Conservation (phyloP, 1,140 invertebrate genomes). For the Galleria mellonella region DNA sequence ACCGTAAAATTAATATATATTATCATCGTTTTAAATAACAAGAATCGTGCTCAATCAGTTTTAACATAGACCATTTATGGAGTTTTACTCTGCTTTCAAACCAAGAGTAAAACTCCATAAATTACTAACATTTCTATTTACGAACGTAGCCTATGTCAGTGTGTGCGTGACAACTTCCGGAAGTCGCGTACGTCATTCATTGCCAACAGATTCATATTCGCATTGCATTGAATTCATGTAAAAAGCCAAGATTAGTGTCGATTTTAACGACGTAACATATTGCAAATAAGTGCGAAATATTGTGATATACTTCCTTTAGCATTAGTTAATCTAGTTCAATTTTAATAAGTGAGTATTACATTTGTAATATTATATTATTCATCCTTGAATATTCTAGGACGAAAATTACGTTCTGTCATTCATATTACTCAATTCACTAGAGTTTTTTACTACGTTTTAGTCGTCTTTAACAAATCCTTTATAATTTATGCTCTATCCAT, state of each 20-base stretch:
- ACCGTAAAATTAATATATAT: too few species aligned
- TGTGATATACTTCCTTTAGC: conserved; percentile 63
- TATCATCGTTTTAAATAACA: too few species aligned
- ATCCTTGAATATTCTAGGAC: conserved; percentile 43
- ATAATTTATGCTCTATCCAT: not conserved
- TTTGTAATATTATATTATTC: conserved; percentile 28
- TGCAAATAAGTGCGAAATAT: conserved; percentile 52
- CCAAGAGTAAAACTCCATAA: too few species aligned
- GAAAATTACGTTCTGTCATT: conserved; percentile 63
- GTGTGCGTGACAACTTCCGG: too few species aligned
- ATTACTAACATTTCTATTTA: too few species aligned
- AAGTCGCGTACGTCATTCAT: conserved; percentile 68
- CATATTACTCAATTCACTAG: conserved; percentile 62
- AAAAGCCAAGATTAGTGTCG: conserved; percentile 33
- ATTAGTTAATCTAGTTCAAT: conserved; percentile 66
- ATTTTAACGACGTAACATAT: conserved; percentile 59
- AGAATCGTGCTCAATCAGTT: too few species aligned
- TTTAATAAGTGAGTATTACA: conserved; percentile 63
- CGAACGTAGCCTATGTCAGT: too few species aligned
- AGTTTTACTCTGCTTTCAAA: too few species aligned
- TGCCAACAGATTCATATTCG: conserved; percentile 66
- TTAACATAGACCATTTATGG: too few species aligned
- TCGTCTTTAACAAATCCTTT: conserved; percentile 14
- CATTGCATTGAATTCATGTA: conserved; percentile 16
- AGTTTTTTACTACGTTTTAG: conserved; percentile 36